Evolutionary conservation across 1,140 invertebrate species (phyloP).

Genomic region (Saccostrea glomerata): DNA sequence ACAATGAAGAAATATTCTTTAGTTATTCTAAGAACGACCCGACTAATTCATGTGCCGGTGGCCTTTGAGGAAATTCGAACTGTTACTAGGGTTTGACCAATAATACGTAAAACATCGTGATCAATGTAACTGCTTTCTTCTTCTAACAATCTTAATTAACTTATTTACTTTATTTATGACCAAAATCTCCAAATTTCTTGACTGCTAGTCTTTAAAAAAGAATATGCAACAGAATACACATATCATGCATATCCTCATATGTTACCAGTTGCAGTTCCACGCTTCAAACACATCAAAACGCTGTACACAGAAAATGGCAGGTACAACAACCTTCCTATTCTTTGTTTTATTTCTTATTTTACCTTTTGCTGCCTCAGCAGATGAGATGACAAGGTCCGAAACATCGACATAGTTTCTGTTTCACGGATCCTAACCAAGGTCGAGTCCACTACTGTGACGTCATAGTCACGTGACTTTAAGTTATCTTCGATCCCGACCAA

Average conservation of each 20-base stretch:
- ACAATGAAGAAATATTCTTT: too few relatives aligned
- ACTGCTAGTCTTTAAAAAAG: not conserved
- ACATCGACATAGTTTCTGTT: constrained; percentile 38
- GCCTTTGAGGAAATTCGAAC: constrained; percentile 15
- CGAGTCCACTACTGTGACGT: constrained; percentile 38
- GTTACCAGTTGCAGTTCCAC: not conserved
- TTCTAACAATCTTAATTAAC: not conserved
- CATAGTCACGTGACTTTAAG: not conserved
- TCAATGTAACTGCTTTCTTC: not conserved
- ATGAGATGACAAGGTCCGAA: constrained; percentile 33
- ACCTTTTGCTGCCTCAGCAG: constrained; percentile 41
- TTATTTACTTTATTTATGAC: not conserved
- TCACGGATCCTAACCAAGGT: constrained; percentile 49
- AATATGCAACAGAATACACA: not conserved
- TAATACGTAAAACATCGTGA: not conserved
- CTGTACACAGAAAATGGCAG: not conserved
- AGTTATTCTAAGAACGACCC: not conserved
- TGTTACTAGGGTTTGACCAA: not conserved
- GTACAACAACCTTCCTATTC: not conserved
- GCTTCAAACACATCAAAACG: not conserved
- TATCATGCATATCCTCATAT: not conserved
- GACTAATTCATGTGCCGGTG: not conserved
- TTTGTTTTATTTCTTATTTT: not conserved
- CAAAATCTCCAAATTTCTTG: not conserved
- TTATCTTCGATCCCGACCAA: not conserved